Evolutionary conservation across 2,888 invertebrate species (phyloP).

Genomic region (Willowsia nigromaculata): DNA sequence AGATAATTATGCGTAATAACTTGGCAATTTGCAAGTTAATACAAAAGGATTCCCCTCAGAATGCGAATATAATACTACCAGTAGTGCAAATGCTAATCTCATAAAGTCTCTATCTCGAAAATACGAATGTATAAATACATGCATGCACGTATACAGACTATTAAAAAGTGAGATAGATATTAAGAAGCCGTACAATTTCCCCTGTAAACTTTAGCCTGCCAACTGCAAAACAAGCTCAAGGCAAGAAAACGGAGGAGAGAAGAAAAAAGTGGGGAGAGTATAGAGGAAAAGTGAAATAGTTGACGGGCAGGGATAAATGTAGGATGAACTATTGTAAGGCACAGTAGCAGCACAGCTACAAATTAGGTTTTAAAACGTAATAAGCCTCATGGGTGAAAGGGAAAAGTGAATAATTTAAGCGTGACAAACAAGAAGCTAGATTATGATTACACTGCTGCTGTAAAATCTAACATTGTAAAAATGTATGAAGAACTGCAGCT

Average conservation of each 20-base stretch:
- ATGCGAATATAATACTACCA: not conserved
- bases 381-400: slow-evolving; percentile 32
- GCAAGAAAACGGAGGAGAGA: not conserved
- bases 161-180: too few relatives aligned
- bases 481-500: not conserved
- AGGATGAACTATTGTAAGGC: not conserved
- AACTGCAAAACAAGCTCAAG: not conserved
- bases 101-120: not conserved
- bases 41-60: not conserved
- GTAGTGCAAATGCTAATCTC: not conserved
- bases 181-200: not conserved
- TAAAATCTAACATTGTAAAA: not conserved
- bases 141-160: too few relatives aligned
- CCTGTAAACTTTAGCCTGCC: slow-evolving; percentile 2
- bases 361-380: slow-evolving; percentile 43
- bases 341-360: not conserved
- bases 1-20: not conserved
- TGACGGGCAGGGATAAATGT: not conserved
- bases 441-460: not conserved
- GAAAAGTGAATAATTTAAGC: slow-evolving; percentile 42
- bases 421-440: not conserved
- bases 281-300: not conserved
- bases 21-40: not conserved
- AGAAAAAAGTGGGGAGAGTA: not conserved
- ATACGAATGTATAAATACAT: too few relatives aligned